Evolutionary conservation across 1,140 invertebrate genomes (phyloP).

Genomic region (Lysiphlebus fabarum): DNA sequence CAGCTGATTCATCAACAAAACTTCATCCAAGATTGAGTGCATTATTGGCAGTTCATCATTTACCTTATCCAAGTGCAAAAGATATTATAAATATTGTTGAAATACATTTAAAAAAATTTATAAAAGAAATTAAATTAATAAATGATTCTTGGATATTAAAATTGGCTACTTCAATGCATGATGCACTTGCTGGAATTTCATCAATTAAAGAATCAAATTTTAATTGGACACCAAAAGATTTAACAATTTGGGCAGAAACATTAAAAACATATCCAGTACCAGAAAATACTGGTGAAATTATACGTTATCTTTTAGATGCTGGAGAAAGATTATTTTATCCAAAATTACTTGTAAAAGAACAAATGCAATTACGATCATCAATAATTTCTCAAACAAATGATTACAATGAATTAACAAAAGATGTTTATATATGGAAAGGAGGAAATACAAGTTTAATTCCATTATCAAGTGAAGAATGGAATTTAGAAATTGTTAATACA

Average conservation of each 20-base stretch:
- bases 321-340: conserved; percentile 40
- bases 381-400: conserved; percentile 34
- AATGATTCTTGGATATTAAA: conserved; percentile 39
- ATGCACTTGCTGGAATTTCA: conserved; percentile 35
- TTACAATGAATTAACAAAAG: conserved; percentile 21
- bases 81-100: conserved; percentile 40
- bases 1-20: conserved; percentile 39
- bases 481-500: conserved; percentile 40
- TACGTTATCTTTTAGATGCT: conserved; percentile 37
- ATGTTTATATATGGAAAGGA: conserved; percentile 44
- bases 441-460: conserved; percentile 32
- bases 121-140: conserved; percentile 31
- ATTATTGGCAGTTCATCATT: conserved; percentile 40
- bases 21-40: conserved; percentile 48
- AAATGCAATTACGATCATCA: conserved; percentile 37
- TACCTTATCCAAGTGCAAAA: conserved; percentile 38
- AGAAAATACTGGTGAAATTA: conserved; percentile 35
- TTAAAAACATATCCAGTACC: conserved; percentile 41
- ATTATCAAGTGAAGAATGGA: conserved; percentile 43
- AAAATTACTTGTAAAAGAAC: conserved; percentile 38
- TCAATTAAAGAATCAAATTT: conserved; percentile 28
- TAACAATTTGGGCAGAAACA: conserved; percentile 41
- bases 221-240: conserved; percentile 39
- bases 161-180: conserved; percentile 36
- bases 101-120: conserved; percentile 38